A percentile compares a stretch with the other conserved stretches of the same genome.
Conservation (phyloP, 2,797 vertebrate genomes). For the Cygnus olor region DNA sequence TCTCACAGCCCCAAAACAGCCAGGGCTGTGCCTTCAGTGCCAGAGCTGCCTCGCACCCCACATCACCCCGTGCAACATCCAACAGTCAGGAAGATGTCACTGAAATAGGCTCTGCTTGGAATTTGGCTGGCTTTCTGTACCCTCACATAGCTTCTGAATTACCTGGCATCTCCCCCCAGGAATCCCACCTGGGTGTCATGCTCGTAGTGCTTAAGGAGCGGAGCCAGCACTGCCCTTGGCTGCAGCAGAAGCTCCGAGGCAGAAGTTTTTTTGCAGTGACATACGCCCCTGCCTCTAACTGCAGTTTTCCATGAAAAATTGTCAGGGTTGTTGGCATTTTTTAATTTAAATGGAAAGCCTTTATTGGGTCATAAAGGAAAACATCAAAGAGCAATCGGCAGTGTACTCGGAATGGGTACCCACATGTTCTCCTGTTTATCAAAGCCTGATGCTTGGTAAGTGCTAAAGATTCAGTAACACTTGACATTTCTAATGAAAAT, state of each 20-base stretch:
- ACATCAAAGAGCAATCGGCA: conserved; percentile 45
- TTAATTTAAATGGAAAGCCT: conserved; percentile 23
- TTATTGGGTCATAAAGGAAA: conserved; percentile 44
- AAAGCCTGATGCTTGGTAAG: background rate
- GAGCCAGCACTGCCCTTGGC: background rate
- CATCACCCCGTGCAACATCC: background rate
- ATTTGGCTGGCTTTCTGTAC: background rate
- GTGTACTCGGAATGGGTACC: background rate
- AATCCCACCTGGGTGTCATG: background rate
- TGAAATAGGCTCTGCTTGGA: background rate
- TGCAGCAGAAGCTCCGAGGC: background rate
- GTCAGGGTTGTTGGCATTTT: conserved; percentile 5
- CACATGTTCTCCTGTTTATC: background rate
- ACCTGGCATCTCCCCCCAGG: accelerated
- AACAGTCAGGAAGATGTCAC: background rate
- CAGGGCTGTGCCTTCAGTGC: background rate
- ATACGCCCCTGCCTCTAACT: background rate
- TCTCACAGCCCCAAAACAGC: background rate
- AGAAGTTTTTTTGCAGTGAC: background rate
- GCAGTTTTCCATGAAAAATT: background rate
- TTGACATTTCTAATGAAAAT: conserved; percentile 30
- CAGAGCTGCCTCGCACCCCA: background rate
- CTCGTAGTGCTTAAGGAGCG: background rate
- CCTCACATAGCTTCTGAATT: background rate
- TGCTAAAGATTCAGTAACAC: background rate